Base-by-base conservation (phyloP, 2,888 invertebrate genomes). In the Cryptocephalus primarius region DNA sequence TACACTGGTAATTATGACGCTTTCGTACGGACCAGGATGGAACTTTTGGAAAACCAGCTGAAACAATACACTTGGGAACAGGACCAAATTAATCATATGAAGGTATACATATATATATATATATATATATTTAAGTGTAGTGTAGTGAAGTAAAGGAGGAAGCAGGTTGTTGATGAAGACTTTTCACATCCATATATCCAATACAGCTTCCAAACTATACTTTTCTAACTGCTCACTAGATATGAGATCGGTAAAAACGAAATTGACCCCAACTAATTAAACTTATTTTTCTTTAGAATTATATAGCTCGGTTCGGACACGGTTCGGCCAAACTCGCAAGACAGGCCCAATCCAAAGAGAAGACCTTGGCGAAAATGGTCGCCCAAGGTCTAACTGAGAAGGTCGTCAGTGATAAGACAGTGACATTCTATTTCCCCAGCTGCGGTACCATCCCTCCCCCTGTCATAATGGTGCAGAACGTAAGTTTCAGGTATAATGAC, bases 51-150 rank as follows among this genome's bases (percentile, higher is more conserved):
- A 71, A 99, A 99, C 71, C 99, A 99, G 73, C 89, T 88, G 82
- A 99, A 99, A 69, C 92, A 93, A 65, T 99, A 96, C 72, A 93
- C 95, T 63, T 99, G 99, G 99, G 97, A 99, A 71, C 99, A 99
- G 69, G 94, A 95, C 72, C 97, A 99, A 73, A 97, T 99, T 53
- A 79, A 92, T 50, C 93, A 99, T 65, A 99, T 99, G 97, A 99
- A 99, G 80, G 88, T 85, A 66, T 44, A 49, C n/a, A n/a, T n/a
- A n/a, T n/a, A n/a, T n/a, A n/a, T n/a, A n/a, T n/a, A n/a, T n/a
- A n/a, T n/a, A n/a, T n/a, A n/a, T n/a, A n/a, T n/a, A n/a, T n/a
- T n/a, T n/a, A n/a, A n/a, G n/a, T n/a, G n/a, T n/a, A n/a, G n/a
- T n/a, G n/a, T n/a, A n/a, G n/a, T n/a, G n/a, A n/a, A n/a, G n/a